phyloP scores from a whole-genome alignment of 2,888 invertebrate species.

The Epirrhoe tristata region DNA sequence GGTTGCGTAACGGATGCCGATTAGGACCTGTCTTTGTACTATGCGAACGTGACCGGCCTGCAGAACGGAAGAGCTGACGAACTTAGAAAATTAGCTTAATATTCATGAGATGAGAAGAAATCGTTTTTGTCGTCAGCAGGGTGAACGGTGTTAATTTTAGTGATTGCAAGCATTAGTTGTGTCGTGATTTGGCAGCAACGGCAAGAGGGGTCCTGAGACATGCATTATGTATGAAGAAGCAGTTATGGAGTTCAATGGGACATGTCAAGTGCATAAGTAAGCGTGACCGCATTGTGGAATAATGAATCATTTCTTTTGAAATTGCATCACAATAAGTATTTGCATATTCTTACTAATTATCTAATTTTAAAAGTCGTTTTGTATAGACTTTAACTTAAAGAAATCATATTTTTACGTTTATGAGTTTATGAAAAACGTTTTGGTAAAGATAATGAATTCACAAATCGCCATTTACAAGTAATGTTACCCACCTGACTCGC shows the following conservation, averaged over 20 bases:
- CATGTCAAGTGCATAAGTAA: conserved; percentile 55
- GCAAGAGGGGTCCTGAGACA: conserved; percentile 43
- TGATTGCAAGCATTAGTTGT: conserved; percentile 33
- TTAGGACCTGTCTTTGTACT: conserved; percentile 79
- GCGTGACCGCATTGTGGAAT: conserved; percentile 50
- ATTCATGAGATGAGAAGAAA: conserved; percentile 75
- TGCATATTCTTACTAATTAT: conserved; percentile 28
- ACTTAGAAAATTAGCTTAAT: conserved; percentile 69
- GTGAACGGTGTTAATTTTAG: conserved; percentile 30
- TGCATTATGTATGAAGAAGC: conserved; percentile 64
- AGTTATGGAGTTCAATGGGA: conserved; percentile 57
- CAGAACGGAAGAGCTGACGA: conserved; percentile 50
- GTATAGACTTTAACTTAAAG: not conserved
- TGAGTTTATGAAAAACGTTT: not conserved
- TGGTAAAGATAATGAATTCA: conserved; percentile 2
- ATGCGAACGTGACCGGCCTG: conserved; percentile 67
- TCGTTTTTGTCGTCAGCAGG: conserved; percentile 42
- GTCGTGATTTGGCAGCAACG: conserved; percentile 38
- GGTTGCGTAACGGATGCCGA: conserved; percentile 75
- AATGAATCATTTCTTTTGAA: conserved; percentile 39
- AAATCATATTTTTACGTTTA: not conserved
- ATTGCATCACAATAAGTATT: conserved; percentile 35
- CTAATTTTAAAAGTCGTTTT: not conserved
- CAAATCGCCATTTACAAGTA: conserved; percentile 19
- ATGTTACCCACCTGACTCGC: conserved; percentile 10